A percentile compares a stretch with the other conserved stretches of the same genome.
Conservation (phyloP, 2,888 invertebrate species). For the Loripinus fragilis region DNA sequence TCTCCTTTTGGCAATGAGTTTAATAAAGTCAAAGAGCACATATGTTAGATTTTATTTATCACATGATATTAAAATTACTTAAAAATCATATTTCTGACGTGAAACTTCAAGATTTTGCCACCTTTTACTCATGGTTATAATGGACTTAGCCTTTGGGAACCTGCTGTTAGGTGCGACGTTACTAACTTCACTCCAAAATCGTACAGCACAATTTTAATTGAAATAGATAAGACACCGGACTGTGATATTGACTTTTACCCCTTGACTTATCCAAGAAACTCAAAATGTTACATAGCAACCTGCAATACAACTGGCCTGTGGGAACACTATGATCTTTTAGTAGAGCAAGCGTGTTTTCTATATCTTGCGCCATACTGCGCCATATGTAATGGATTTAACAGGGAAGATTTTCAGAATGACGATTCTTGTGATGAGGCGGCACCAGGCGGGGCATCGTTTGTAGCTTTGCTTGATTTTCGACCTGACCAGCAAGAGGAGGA, state of each 20-base stretch:
- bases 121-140: no score
- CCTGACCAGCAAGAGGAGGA: not conserved
- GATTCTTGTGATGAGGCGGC: not conserved
- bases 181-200: not conserved
- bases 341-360: constrained; percentile 26
- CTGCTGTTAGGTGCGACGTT: not conserved
- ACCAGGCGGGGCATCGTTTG: not conserved
- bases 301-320: no score
- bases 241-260: not conserved
- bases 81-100: no score
- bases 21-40: no score
- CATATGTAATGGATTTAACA: constrained; percentile 33
- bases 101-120: no score
- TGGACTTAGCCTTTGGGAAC: no score
- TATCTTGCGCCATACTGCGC: constrained; percentile 24
- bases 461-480: constrained; percentile 2
- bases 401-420: not conserved
- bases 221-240: not conserved
- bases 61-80: no score
- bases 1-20: no score
- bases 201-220: not conserved
- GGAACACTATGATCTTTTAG: constrained; percentile 22
- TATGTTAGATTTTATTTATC: no score
- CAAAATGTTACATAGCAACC: no score
- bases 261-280: not conserved